Evolutionary conservation across 2,113 vertebrate species (phyloP), one percentile per base, ranked within the genome.

Genomic region (Galbula dea): DNA sequence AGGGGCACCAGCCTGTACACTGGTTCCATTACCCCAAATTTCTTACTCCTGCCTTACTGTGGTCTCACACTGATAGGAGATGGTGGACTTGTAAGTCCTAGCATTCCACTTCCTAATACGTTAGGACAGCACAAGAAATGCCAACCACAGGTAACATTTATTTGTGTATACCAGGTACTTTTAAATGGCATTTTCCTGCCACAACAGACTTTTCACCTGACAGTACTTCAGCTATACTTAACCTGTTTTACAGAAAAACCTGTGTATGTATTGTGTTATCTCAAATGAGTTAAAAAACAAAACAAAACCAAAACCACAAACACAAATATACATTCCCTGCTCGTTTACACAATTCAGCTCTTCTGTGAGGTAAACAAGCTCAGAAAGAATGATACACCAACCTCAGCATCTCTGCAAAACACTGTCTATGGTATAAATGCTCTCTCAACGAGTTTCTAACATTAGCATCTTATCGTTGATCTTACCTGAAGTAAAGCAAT

Each of bases 401-500:
- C 16, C 17, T 74, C 36, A 46, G 27, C 22, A 76, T 15, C 34
- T 85, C 58, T 65, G 46, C 45, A 58, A 54, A 88, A 80, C 45
- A 88, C 13, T 39, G 14, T 23, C 46, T 84, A 22, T 20, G 26
- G 58, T 24, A 61, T 17, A 88, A 88, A 93, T 20, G 16, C 6
- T 59, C 43, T 59, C 43, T 90, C 39, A 90, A 34, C 32, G 84
- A 57, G 27, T 73, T 83, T 52, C 52, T 84, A 78, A 75, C 12
- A 69, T 41, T 62, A 59, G 27, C 21, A 78, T 84, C 68, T 89
- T 90, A 14, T 12, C 61, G 32, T 48, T 73, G 41, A 81, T 79
- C 96, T 98, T 98, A 99, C 99, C 99, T 99, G 99, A 96, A 99
- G 98, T 94, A 99, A 98, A 68, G 99, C 99, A 96, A 99, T 99